phyloP scores from a whole-genome alignment of 2,888 invertebrate species.

The Empis livida region DNA sequence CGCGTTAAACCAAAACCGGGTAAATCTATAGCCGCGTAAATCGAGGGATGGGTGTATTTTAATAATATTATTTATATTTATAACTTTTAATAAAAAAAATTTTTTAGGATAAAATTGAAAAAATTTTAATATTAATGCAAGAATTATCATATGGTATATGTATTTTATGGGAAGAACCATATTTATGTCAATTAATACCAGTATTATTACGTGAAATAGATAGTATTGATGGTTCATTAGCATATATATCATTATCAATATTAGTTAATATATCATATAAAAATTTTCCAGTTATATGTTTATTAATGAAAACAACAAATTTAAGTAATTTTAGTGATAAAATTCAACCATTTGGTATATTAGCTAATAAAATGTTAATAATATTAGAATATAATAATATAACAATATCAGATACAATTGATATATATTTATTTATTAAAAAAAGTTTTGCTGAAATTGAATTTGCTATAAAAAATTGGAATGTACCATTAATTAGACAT shows the following conservation, averaged over 20 bases:
- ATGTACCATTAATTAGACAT: conserved; percentile 29
- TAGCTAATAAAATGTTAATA: conserved; percentile 32
- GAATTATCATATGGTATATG: conserved; percentile 67
- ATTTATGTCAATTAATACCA: conserved; percentile 52
- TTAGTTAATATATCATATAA: conserved; percentile 68
- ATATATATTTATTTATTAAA: conserved; percentile 26
- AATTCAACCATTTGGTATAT: conserved; percentile 26
- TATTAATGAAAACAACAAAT: conserved; percentile 57
- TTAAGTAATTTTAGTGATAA: conserved; percentile 27
- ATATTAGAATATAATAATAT: conserved; percentile 29
- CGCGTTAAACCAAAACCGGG: no score
- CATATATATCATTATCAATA: conserved; percentile 47
- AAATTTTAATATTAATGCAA: conserved; percentile 34
- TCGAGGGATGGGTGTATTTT: no score
- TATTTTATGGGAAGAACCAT: conserved; percentile 69
- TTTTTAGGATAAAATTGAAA: conserved; percentile 22
- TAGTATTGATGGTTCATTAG: conserved; percentile 22
- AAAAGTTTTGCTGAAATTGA: conserved; percentile 26
- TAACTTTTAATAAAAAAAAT: no score
- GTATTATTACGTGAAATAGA: conserved; percentile 54
- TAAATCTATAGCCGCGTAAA: no score
- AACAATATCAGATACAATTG: conserved; percentile 14
- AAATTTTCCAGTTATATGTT: conserved; percentile 60
- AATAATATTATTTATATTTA: no score
- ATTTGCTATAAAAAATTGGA: conserved; percentile 27